Percentiles rank a stretch among this genome's conserved stretches.
phyloP scores from a whole-genome alignment of 2,888 invertebrate species.

The Melanostoma mellinum region DNA sequence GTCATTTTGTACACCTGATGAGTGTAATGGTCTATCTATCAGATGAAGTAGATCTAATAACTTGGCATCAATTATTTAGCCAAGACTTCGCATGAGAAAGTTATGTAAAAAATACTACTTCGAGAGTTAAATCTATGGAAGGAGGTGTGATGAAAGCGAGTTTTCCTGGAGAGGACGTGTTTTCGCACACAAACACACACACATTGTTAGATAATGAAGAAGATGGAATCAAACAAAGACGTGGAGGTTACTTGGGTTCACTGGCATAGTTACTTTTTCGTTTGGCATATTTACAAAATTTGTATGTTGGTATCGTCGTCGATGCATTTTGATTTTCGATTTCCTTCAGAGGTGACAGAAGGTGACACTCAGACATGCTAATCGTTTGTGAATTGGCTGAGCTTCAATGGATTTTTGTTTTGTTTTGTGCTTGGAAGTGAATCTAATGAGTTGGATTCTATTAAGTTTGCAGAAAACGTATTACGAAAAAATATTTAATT shows the following conservation, averaged over 20 bases:
- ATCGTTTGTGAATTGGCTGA: constrained; percentile 57
- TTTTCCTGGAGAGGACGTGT: constrained; percentile 42
- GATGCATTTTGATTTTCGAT: constrained; percentile 47
- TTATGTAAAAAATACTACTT: constrained; percentile 40
- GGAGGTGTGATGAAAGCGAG: constrained; percentile 27
- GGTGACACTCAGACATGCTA: constrained; percentile 54
- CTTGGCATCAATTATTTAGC: constrained; percentile 36
- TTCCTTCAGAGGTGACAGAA: constrained; percentile 49
- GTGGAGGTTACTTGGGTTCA: constrained; percentile 56
- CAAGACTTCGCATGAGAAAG: constrained; percentile 28
- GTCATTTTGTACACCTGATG: constrained; percentile 15
- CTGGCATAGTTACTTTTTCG: constrained; percentile 52
- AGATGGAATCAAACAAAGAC: constrained; percentile 25
- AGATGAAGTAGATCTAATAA: constrained; percentile 28
- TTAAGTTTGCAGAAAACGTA: constrained; percentile 56
- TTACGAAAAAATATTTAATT: constrained; percentile 1
- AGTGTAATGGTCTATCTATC: constrained; percentile 35
- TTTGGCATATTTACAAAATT: constrained; percentile 30
- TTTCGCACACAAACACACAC: not conserved
- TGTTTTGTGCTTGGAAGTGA: constrained; percentile 15
- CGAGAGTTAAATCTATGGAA: not conserved
- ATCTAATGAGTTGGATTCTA: constrained; percentile 39
- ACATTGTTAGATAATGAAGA: constrained; percentile 46
- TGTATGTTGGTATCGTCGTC: not conserved
- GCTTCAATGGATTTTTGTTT: constrained; percentile 40